Percentiles rank a stretch among this genome's conserved stretches.
Evolutionary conservation across 2,888 invertebrate species (phyloP).

Genomic region (Zootermopsis nevadensis): DNA sequence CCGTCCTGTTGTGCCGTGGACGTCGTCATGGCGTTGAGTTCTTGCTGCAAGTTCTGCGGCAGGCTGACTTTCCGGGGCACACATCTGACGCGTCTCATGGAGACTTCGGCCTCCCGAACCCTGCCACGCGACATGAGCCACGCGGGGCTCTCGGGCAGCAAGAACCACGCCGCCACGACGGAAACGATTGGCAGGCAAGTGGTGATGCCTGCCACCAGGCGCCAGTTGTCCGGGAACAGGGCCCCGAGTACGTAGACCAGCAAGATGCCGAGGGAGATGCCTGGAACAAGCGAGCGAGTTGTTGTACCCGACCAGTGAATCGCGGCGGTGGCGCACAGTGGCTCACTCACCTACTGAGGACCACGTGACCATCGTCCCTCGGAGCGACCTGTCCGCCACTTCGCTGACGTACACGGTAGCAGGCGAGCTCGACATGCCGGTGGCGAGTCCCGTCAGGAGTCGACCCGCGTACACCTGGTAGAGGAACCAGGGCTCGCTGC

Average conservation of each 20-base stretch:
- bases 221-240: constrained; percentile 61
- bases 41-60: not conserved
- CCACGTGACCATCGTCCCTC: constrained; percentile 69
- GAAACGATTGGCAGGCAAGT: constrained; percentile 29
- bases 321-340: not conserved
- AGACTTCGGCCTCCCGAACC: constrained; percentile 63
- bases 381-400: constrained; percentile 63
- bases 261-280: constrained; percentile 66
- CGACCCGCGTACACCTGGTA: constrained; percentile 56
- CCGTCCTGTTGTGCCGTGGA: not conserved
- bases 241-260: constrained; percentile 67
- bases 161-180: constrained; percentile 58
- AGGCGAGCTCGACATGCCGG: constrained; percentile 67
- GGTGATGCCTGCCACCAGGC: constrained; percentile 50
- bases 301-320: not conserved
- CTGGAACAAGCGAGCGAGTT: not conserved
- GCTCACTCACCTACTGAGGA: constrained; percentile 62
- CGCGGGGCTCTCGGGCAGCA: constrained; percentile 68
- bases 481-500: constrained; percentile 58
- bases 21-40: not conserved
- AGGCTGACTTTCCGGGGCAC: not conserved
- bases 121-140: constrained; percentile 67
- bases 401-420: constrained; percentile 69
- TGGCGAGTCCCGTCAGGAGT: constrained; percentile 64
- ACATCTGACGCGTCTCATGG: constrained; percentile 63